These are phyloP conservation scores for Oxyura jamaicensis DNA, from an alignment of 2,113 vertebrate genomes.

Conservation along the genomic window DNA sequence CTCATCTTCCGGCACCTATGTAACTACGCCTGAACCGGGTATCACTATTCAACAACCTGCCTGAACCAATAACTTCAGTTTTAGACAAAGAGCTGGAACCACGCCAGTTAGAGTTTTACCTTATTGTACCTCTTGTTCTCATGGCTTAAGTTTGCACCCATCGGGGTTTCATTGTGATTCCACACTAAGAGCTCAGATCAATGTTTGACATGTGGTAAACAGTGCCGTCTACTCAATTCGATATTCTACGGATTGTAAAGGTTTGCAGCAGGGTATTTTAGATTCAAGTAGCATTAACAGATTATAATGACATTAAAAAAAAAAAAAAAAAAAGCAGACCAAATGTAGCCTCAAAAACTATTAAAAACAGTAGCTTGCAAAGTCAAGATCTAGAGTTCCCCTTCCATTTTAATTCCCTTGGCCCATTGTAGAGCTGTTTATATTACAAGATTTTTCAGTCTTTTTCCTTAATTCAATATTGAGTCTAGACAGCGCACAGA, in stretches of 20 bases:
- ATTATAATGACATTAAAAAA: not conserved
- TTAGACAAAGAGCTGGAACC: not conserved
- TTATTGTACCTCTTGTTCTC: fast-evolving
- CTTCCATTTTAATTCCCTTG: not conserved
- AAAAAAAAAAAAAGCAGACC: not conserved
- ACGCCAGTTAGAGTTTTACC: not conserved
- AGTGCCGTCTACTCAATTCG: not conserved
- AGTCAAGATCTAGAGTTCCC: not conserved
- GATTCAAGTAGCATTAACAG: not conserved
- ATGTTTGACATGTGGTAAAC: not conserved
- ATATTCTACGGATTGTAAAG: not conserved
- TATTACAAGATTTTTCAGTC: not conserved
- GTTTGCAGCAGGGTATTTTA: not conserved
- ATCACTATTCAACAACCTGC: not conserved
- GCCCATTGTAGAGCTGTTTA: not conserved
- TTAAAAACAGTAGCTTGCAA: not conserved
- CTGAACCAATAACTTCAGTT: not conserved
- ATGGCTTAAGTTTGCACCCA: not conserved
- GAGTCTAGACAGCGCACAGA: not conserved
- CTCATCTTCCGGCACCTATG: not conserved
- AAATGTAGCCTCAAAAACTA: not conserved
- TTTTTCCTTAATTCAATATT: not conserved
- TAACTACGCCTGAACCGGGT: not conserved
- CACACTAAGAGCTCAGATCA: not conserved
- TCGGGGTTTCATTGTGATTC: not conserved